Percentiles rank a stretch among this genome's conserved stretches.
Conservation (phyloP, 2,888 invertebrate species). For the Heliconius aoede region DNA sequence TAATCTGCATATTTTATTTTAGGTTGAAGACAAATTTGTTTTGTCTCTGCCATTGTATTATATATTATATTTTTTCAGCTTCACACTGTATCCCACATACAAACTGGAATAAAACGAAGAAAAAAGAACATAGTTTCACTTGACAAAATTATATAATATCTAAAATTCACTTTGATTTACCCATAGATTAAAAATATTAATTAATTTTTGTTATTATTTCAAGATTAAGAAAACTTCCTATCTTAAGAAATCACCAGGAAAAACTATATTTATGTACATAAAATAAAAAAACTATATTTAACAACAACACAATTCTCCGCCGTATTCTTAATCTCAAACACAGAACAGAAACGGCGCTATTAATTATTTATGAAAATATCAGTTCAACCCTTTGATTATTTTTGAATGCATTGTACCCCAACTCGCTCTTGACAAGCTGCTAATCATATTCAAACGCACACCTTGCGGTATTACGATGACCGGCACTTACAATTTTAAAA, state of each 20-base stretch:
- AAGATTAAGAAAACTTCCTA: background rate
- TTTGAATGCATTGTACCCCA: slow-evolving; percentile 76
- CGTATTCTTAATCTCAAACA: slow-evolving; percentile 7
- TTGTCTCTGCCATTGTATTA: no score
- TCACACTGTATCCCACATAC: background rate
- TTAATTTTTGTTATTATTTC: no score
- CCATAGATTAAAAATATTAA: no score
- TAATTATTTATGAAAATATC: slow-evolving; percentile 60
- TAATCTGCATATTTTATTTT: slow-evolving; percentile 36
- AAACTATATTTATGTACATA: no score
- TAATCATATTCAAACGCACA: slow-evolving; percentile 81
- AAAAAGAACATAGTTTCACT: no score
- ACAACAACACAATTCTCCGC: background rate
- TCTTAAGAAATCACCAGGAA: background rate
- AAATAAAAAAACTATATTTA: background rate
- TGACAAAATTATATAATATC: no score
- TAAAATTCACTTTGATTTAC: no score
- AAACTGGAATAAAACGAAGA: no score
- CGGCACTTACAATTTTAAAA: slow-evolving; percentile 76
- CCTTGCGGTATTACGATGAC: slow-evolving; percentile 75
- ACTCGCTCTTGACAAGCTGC: slow-evolving; percentile 82
- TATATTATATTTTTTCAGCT: background rate
- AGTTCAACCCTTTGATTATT: slow-evolving; percentile 73
- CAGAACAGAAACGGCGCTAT: slow-evolving; percentile 42
- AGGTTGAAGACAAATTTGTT: no score